These are phyloP conservation scores for Mormyrus lacerda DNA, from an alignment of 2,113 vertebrate species.

Conservation along the genomic window DNA sequence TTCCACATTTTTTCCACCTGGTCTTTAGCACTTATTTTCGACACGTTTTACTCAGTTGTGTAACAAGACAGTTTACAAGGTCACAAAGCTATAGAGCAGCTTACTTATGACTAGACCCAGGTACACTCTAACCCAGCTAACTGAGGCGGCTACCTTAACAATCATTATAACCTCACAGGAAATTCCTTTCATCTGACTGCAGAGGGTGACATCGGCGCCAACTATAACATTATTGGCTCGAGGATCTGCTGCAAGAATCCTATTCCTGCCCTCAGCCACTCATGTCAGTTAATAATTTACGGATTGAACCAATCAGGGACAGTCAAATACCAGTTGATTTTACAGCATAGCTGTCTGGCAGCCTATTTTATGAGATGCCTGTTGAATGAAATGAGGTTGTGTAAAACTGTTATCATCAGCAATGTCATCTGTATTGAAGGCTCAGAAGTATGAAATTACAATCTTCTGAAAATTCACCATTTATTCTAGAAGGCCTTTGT, in stretches of 20 bases:
- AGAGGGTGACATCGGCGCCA: conserved; percentile 1
- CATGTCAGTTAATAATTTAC: not conserved
- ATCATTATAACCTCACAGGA: not conserved
- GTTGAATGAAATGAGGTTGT: not conserved
- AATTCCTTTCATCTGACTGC: conserved; percentile 4
- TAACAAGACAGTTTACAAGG: not conserved
- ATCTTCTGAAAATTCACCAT: not conserved
- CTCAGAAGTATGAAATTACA: not conserved
- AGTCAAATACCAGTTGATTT: not conserved
- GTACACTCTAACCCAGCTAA: not conserved
- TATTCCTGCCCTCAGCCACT: not conserved
- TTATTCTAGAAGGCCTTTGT: not conserved
- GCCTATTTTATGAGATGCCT: not conserved
- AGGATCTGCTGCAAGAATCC: not conserved
- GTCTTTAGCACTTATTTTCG: not conserved
- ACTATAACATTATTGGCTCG: not conserved
- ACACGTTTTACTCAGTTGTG: not conserved
- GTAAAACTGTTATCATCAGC: not conserved
- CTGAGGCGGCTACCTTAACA: not conserved
- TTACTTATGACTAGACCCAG: not conserved
- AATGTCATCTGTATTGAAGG: not conserved
- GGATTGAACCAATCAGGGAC: not conserved
- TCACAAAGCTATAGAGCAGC: not conserved
- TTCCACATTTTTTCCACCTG: not conserved
- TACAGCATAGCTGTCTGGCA: not conserved